Percentiles rank a stretch among this genome's conserved stretches.
These are phyloP conservation scores for Scortum barcoo DNA, from an alignment of 2,113 vertebrate genomes.

Conservation along the genomic window DNA sequence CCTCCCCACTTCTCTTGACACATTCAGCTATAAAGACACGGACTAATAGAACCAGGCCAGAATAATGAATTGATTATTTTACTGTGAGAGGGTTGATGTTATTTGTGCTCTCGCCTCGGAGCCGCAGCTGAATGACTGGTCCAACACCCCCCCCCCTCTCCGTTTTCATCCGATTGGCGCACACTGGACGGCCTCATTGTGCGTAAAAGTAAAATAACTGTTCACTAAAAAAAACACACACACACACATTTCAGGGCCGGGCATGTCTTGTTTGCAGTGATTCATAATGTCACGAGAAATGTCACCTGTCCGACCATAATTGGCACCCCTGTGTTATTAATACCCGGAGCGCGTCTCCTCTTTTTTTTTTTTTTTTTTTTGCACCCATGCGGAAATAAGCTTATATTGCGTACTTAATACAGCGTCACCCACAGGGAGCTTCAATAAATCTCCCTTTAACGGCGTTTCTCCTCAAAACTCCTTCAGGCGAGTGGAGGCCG, in stretches of 20 bases:
- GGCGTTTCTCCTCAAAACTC: constrained; percentile 89
- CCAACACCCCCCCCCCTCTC: constrained; percentile 56
- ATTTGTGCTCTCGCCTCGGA: constrained; percentile 63
- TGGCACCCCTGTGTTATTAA: constrained; percentile 89
- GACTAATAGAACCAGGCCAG: constrained; percentile 65
- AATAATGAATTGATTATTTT: constrained; percentile 81
- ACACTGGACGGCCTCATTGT: constrained; percentile 59
- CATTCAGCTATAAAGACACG: constrained; percentile 72
- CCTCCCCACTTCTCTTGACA: constrained; percentile 67
- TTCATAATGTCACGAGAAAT: constrained; percentile 83
- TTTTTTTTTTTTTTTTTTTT: too few relatives aligned
- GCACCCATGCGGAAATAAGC: constrained; percentile 85
- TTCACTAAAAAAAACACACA: too few relatives aligned
- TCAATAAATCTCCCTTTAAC: constrained; percentile 99
- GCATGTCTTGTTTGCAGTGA: constrained; percentile 75
- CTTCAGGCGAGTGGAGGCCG: constrained; percentile 91
- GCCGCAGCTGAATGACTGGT: constrained; percentile 59
- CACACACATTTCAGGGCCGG: constrained; percentile 37
- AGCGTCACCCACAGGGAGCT: constrained; percentile 92
- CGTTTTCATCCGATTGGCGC: constrained; percentile 66
- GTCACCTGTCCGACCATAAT: constrained; percentile 94
- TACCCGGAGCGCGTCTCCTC: constrained; percentile 86
- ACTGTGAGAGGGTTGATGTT: constrained; percentile 73
- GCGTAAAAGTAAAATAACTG: constrained; percentile 61
- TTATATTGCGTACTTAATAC: constrained; percentile 91